Evolutionary conservation across 1,140 invertebrate genomes (phyloP).

Genomic region (Drosophila suzukii): DNA sequence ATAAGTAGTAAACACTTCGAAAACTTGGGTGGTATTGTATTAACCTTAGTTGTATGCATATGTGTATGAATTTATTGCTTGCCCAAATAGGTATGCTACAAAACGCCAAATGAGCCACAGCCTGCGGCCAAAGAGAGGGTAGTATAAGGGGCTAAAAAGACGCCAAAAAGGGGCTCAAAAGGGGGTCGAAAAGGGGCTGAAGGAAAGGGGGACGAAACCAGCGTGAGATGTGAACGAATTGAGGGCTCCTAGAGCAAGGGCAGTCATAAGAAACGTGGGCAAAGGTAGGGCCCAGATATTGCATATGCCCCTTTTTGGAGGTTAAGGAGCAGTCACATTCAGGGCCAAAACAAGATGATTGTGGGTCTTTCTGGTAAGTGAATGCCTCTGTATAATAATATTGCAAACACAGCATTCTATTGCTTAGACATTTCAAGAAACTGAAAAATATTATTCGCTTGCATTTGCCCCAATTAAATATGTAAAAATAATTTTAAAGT

Average conservation of each 20-base stretch:
- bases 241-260: slow-evolving; percentile 6
- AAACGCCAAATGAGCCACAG: slow-evolving; percentile 11
- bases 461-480: too few species aligned
- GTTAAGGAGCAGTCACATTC: slow-evolving; percentile 2
- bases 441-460: too few species aligned
- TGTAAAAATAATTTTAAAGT: too few species aligned
- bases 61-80: slow-evolving; percentile 4
- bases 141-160: not conserved
- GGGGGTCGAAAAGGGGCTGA: not conserved
- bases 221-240: slow-evolving; percentile 4
- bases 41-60: not conserved
- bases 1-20: too few species aligned
- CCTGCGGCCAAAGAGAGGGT: not conserved
- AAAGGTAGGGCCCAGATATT: not conserved
- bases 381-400: not conserved
- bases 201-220: not conserved
- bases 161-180: too few species aligned
- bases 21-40: not conserved
- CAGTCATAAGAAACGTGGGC: slow-evolving; percentile 3
- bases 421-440: not conserved
- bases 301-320: slow-evolving; percentile 1
- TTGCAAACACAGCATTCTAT: not conserved
- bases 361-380: not conserved
- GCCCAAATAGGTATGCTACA: slow-evolving; percentile 11
- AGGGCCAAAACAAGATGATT: not conserved